Percentiles rank a stretch among this genome's conserved stretches.
phyloP scores from a whole-genome alignment of 1,140 invertebrate genomes.

The Gryllus bimaculatus region DNA sequence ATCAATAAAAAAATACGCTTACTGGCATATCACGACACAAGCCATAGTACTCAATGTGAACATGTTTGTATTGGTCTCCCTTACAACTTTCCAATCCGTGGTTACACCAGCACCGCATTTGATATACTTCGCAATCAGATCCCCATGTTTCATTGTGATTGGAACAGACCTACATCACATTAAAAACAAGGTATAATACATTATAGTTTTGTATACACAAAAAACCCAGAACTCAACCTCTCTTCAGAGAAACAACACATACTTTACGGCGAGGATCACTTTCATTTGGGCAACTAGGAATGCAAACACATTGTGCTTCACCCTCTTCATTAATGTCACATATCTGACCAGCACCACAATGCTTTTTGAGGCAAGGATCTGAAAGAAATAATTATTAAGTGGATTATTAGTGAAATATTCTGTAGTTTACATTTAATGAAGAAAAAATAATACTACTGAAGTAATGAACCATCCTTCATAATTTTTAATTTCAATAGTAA shows the following conservation, averaged over 20 bases:
- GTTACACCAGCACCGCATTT: conserved; percentile 80
- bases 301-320: conserved; percentile 75
- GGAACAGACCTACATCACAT: conserved; percentile 61
- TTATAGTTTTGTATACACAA: not conserved
- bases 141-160: conserved; percentile 89
- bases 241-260: conserved; percentile 14
- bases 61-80: conserved; percentile 65
- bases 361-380: conserved; percentile 77
- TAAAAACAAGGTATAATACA: conserved; percentile 8
- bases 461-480: not conserved
- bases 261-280: conserved; percentile 64
- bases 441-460: not conserved
- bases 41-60: conserved; percentile 90
- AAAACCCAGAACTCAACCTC: not conserved
- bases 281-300: conserved; percentile 71
- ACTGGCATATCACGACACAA: conserved; percentile 68
- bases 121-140: conserved; percentile 86
- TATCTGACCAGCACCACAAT: conserved; percentile 80
- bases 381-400: conserved; percentile 15
- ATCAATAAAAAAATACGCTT: conserved; percentile 27
- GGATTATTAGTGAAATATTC: not conserved
- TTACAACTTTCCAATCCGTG: conserved; percentile 61
- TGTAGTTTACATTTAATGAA: not conserved
- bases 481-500: not conserved
- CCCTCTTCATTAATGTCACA: conserved; percentile 64